Percentiles rank a stretch among this genome's conserved stretches.
phyloP scores from a whole-genome alignment of 2,113 vertebrate species.

The Forbesichthys papilliferus region DNA sequence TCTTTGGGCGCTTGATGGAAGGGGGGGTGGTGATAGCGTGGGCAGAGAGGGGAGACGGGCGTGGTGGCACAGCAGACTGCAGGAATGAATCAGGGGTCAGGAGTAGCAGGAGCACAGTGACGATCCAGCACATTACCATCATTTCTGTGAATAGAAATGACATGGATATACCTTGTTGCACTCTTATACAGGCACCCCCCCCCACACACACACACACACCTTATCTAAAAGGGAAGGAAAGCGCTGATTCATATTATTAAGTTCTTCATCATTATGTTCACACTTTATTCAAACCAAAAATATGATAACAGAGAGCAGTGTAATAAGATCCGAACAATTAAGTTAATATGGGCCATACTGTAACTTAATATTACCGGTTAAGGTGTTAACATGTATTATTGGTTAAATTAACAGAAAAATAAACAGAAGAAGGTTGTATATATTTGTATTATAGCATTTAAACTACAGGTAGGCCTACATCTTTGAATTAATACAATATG shows the following conservation, averaged over 20 bases:
- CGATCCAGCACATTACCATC: slow-evolving; percentile 34
- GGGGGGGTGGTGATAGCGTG: slow-evolving; percentile 30
- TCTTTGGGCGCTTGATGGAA: slow-evolving; percentile 30
- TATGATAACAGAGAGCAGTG: neutral
- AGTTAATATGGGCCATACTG: neutral
- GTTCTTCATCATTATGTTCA: neutral
- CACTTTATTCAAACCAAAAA: neutral
- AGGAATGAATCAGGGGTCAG: slow-evolving; percentile 42
- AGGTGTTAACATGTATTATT: no score
- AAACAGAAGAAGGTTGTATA: neutral
- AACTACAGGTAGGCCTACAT: slow-evolving; percentile 8
- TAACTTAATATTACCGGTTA: no score
- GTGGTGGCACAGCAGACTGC: neutral
- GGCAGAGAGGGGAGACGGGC: slow-evolving; percentile 12
- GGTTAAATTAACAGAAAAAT: neutral
- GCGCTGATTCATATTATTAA: neutral
- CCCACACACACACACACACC: no score
- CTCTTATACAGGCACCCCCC: neutral
- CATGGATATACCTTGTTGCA: slow-evolving; percentile 1
- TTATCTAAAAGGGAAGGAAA: neutral
- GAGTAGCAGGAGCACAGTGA: slow-evolving; percentile 51
- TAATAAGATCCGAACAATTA: neutral
- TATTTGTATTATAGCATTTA: neutral
- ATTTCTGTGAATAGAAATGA: slow-evolving; percentile 55
- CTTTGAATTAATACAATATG: slow-evolving; percentile 46